phyloP scores from a whole-genome alignment of 2,888 invertebrate species.

The Plagiodera versicolora region DNA sequence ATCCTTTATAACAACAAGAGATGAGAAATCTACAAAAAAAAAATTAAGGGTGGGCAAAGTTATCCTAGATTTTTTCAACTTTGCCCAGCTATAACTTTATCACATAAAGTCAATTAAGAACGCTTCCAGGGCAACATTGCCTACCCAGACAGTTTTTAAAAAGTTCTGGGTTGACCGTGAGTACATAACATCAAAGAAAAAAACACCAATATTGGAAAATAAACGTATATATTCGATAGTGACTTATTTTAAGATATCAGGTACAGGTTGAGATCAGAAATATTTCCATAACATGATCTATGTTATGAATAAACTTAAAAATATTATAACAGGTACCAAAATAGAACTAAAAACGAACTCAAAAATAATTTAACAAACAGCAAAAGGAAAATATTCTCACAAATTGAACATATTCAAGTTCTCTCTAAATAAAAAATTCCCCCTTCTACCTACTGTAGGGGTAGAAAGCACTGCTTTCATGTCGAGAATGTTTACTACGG shows the following conservation, averaged over 20 bases:
- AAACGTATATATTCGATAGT: neutral
- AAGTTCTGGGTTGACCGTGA: neutral
- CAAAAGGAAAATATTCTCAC: too few relatives aligned
- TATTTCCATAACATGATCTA: too few relatives aligned
- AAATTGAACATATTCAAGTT: too few relatives aligned
- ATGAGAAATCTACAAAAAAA: neutral
- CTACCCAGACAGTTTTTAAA: neutral
- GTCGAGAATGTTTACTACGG: too few relatives aligned
- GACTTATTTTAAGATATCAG: neutral
- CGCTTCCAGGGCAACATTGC: neutral
- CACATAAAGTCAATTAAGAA: neutral
- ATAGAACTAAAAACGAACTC: too few relatives aligned
- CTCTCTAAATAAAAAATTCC: too few relatives aligned
- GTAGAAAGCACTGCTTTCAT: too few relatives aligned
- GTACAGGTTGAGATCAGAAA: too few relatives aligned
- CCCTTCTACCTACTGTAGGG: too few relatives aligned
- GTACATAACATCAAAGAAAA: neutral
- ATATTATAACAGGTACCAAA: too few relatives aligned
- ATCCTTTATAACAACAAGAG: neutral
- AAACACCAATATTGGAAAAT: neutral
- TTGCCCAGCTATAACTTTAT: neutral
- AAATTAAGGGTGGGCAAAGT: neutral
- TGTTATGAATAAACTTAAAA: too few relatives aligned
- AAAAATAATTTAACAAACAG: too few relatives aligned
- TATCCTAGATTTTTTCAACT: neutral